These are phyloP conservation scores for Moxostoma hubbsi DNA, from an alignment of 2,797 vertebrate genomes.

Conservation along the genomic window DNA sequence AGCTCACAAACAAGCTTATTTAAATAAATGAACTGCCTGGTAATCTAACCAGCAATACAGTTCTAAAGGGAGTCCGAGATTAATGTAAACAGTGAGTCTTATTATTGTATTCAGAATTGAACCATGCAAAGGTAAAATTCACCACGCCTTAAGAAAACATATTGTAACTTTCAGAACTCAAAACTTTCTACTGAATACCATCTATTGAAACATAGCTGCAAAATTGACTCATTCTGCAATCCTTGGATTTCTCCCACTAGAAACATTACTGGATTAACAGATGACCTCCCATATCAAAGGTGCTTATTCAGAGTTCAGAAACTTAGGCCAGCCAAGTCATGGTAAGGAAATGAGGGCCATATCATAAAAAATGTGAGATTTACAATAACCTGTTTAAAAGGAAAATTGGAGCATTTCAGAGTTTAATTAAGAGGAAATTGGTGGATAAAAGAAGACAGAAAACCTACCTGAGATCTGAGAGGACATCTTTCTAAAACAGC, in stretches of 20 bases:
- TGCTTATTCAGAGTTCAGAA: no score
- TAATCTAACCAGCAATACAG: background rate
- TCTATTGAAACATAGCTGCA: background rate
- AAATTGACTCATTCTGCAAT: background rate
- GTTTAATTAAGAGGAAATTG: no score
- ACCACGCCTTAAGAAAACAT: no score
- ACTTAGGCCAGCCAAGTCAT: no score
- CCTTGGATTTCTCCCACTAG: background rate
- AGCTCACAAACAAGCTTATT: background rate
- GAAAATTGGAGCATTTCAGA: no score
- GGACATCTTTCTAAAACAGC: conserved; percentile 86
- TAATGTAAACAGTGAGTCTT: background rate
- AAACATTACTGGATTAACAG: no score
- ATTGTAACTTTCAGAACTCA: background rate
- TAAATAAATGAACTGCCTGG: background rate
- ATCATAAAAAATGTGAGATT: no score
- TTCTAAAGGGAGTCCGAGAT: background rate
- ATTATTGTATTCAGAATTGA: background rate
- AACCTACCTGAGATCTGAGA: conserved; percentile 82
- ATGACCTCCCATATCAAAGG: no score
- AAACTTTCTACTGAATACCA: background rate
- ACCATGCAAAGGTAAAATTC: no score
- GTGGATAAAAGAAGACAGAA: background rate
- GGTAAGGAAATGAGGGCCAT: no score
- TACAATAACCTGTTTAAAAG: no score